These are phyloP conservation scores for Drosophila buzzatii DNA, from an alignment of 2,888 invertebrate species.

Conservation along the genomic window DNA sequence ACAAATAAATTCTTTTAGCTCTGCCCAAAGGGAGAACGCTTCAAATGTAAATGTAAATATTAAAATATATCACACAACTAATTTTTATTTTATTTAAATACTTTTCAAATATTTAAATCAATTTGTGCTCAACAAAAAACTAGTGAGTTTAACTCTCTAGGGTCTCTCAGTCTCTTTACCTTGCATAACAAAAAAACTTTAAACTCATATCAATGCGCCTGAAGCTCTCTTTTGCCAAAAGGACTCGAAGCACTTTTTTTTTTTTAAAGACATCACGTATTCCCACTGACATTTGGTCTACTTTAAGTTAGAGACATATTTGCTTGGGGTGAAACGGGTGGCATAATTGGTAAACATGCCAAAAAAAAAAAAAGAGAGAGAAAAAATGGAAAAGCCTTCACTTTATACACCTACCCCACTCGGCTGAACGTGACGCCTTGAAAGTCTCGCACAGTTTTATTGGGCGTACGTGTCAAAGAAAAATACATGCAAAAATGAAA, in stretches of 20 bases:
- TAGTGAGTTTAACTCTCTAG: too few relatives aligned
- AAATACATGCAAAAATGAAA: constrained; percentile 41
- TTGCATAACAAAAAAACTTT: background rate
- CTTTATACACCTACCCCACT: background rate
- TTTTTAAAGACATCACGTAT: constrained; percentile 24
- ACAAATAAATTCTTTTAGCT: too few relatives aligned
- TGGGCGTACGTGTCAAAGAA: constrained; percentile 56
- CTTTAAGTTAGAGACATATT: constrained; percentile 36
- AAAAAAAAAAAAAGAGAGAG: constrained; percentile 12
- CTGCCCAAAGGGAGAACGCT: too few relatives aligned
- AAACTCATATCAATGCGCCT: background rate
- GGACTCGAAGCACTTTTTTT: background rate
- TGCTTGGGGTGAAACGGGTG: background rate
- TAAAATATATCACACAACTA: too few relatives aligned
- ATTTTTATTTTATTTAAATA: background rate
- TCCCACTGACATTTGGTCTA: constrained; percentile 23
- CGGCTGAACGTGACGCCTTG: constrained; percentile 54
- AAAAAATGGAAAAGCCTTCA: constrained; percentile 28
- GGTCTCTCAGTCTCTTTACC: background rate
- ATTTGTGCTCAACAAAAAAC: too few relatives aligned
- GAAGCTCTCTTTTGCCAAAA: background rate
- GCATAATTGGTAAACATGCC: constrained; percentile 26
- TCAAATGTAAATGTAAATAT: too few relatives aligned
- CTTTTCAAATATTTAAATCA: background rate
- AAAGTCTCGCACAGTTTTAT: constrained; percentile 69